Conservation (phyloP, 1,140 invertebrate species). For the Lysiphlebus fabarum region DNA sequence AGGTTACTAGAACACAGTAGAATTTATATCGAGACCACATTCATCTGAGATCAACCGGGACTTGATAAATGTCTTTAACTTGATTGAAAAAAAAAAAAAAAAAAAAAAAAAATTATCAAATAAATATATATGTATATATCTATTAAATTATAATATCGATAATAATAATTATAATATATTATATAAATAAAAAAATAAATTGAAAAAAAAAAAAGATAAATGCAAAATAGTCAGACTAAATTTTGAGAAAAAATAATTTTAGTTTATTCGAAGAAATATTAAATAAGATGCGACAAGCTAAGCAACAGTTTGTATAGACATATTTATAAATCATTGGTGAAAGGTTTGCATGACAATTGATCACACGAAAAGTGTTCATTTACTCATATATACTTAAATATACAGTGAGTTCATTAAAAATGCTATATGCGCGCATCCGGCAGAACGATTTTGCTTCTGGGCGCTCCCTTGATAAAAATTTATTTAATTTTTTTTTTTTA, state of each 20-base stretch:
- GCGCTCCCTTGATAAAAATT: background rate
- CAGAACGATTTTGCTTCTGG: background rate
- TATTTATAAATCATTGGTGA: constrained; percentile 8
- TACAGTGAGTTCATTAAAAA: constrained; percentile 44
- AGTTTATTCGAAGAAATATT: too few relatives aligned
- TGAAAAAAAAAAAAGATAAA: too few relatives aligned
- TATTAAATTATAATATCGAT: background rate
- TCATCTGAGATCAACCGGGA: constrained; percentile 5
- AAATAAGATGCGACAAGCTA: background rate
- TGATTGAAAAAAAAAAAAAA: constrained; percentile 14
- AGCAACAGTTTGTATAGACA: background rate
- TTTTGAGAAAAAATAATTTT: too few relatives aligned
- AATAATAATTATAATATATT: background rate
- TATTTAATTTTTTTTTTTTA: constrained; percentile 1
- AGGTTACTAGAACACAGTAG: constrained; percentile 20
- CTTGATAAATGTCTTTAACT: constrained; percentile 20
- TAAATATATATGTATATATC: too few relatives aligned
- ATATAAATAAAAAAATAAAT: background rate
- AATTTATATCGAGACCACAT: too few relatives aligned
- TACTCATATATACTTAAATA: constrained; percentile 25
- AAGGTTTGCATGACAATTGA: constrained; percentile 11
- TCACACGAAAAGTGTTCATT: constrained; percentile 1
- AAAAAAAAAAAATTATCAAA: too few relatives aligned
- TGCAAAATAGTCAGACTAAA: too few relatives aligned
- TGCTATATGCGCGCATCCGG: constrained; percentile 50